These are phyloP conservation scores for Myiozetetes cayanensis DNA, from an alignment of 2,113 vertebrate genomes.

Conservation along the genomic window DNA sequence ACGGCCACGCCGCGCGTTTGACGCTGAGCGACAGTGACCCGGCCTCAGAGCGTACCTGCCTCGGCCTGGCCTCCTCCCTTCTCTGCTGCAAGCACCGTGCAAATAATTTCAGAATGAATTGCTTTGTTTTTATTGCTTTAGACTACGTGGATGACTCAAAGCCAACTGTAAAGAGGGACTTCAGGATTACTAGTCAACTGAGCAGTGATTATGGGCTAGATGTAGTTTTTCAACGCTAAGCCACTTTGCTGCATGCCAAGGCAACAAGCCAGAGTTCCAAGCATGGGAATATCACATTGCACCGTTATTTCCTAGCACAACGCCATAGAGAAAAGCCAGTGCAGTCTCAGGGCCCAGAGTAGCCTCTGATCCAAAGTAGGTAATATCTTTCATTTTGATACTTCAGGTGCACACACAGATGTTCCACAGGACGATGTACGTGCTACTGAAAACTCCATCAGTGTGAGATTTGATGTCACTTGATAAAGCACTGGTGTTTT, in stretches of 20 bases:
- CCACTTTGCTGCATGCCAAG: background rate
- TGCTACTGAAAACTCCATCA: background rate
- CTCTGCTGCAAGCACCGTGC: background rate
- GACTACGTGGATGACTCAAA: background rate
- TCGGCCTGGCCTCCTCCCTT: background rate
- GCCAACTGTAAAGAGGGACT: background rate
- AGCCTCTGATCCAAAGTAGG: background rate
- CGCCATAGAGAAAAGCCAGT: rapidly evolving
- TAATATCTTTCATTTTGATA: background rate
- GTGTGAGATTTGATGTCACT: background rate
- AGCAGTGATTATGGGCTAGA: background rate
- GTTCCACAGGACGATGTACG: background rate
- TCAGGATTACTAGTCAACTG: background rate
- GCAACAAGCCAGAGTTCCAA: background rate
- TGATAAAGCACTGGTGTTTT: background rate
- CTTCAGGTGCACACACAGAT: background rate
- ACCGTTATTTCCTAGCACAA: background rate
- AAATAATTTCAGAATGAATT: background rate
- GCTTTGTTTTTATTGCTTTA: background rate
- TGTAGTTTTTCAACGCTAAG: background rate
- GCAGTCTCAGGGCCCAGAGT: background rate
- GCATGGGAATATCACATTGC: background rate
- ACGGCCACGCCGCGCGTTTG: background rate
- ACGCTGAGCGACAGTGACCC: background rate
- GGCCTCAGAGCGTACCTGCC: background rate